Conservation (phyloP, 2,113 vertebrate genomes). For the Peucedramus taeniatus region DNA sequence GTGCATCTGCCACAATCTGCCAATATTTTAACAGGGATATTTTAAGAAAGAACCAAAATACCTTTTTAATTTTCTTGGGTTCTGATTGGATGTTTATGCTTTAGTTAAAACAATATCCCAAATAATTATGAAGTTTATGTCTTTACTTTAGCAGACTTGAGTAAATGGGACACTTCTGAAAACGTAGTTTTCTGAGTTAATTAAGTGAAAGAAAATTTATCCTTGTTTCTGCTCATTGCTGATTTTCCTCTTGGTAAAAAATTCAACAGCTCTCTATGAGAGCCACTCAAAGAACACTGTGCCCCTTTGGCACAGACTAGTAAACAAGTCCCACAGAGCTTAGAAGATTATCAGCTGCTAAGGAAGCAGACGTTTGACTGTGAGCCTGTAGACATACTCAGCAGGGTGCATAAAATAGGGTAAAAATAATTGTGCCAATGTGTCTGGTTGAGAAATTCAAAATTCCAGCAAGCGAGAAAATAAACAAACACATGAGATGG, state of each 20-base stretch:
- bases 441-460: conserved; percentile 49
- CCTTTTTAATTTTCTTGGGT: background rate
- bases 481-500: conserved; percentile 13
- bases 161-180: background rate
- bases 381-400: conserved; percentile 50
- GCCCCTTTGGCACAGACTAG: background rate
- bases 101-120: background rate
- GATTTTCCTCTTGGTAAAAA: conserved; percentile 26
- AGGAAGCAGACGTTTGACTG: conserved; percentile 61
- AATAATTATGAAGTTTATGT: background rate
- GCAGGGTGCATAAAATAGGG: conserved; percentile 48
- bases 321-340: conserved; percentile 23
- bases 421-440: conserved; percentile 53
- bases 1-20: background rate
- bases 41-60: background rate
- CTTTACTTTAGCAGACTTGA: background rate
- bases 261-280: background rate
- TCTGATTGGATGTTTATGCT: background rate
- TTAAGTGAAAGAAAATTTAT: background rate
- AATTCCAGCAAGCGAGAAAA: conserved; percentile 41
- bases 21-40: background rate
- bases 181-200: background rate
- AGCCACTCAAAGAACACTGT: conserved; percentile 3
- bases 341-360: conserved; percentile 39
- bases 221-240: background rate